Evolutionary conservation across 2,797 vertebrate genomes (phyloP), one percentile per base, ranked within the genome.

Genomic region (Tenualosa ilisha): DNA sequence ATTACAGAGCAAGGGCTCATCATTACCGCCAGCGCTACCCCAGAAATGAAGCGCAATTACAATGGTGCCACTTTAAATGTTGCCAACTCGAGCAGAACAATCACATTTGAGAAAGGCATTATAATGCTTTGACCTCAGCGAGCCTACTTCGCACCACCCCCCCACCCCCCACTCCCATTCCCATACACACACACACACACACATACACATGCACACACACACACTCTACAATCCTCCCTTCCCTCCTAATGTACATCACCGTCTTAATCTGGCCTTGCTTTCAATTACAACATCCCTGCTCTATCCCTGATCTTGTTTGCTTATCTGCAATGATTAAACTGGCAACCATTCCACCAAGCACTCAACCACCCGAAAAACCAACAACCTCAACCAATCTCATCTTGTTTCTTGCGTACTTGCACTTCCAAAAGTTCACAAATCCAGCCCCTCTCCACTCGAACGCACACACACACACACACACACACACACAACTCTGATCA

Each of bases 31-130:
- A 88, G 85, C 88, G 89, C 89, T 90, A 91, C 93, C 91, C 90
- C 88, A 91, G 92, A 95, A 94, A 94, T 92, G 91, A 95, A 92
- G 86, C 81, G 83, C 92, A 91, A 93, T 94, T 94, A 94, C 91
- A 90, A 92, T 88, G 92, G 86, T 84, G 82, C 91, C 72, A 89
- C 89, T 91, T 85, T 92, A 93, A 94, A 93, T 83, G 88, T 85
- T 89, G 93, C 91, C 93, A 93, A 90, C 90, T 94, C 92, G 75
- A 90, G 93, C 94, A 92, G 93, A 95, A 95, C 94, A 93, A 94
- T 95, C 94, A 90, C 91, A 94, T 94, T 94, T 93, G 90, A 90
- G 88, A 84, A 82, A 91, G 91, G 90, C 91, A 90, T 89, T 22
- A 88, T 89, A 50, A 88, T 83, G 91, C 88, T 91, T 91, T 93